Percentiles rank a stretch among this genome's conserved stretches.
Conservation (phyloP, 1,140 invertebrate species). For the Sarcophaga bullata region DNA sequence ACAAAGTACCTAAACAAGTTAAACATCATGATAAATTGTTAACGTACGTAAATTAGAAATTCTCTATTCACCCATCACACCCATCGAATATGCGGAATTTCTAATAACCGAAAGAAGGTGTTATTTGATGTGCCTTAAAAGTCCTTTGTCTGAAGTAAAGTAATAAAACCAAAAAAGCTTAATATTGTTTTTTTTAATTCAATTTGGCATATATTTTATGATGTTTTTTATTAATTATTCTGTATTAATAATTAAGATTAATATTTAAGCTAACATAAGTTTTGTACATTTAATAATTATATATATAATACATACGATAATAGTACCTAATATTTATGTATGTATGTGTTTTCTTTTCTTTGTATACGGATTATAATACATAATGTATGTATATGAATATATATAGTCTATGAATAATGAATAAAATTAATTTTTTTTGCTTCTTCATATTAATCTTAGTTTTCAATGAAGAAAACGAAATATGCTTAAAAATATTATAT, state of each 20-base stretch:
- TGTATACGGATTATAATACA: too few species aligned
- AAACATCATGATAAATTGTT: slow-evolving; percentile 42
- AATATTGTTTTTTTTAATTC: neutral
- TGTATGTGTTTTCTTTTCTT: too few species aligned
- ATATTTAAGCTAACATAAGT: slow-evolving; percentile 28
- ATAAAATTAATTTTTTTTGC: too few species aligned
- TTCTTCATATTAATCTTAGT: neutral
- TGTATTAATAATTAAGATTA: neutral
- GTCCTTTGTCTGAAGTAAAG: neutral
- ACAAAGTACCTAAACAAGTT: slow-evolving; percentile 60
- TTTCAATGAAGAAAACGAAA: neutral
- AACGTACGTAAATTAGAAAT: slow-evolving; percentile 60
- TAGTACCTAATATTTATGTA: too few species aligned
- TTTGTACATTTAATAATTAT: slow-evolving; percentile 47
- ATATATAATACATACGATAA: neutral
- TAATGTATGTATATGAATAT: too few species aligned
- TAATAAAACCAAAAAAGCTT: too few species aligned
- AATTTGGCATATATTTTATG: slow-evolving; percentile 24
- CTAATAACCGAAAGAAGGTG: slow-evolving; percentile 56
- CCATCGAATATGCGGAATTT: slow-evolving; percentile 60
- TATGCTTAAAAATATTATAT: neutral
- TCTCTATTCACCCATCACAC: slow-evolving; percentile 66
- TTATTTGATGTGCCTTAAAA: slow-evolving; percentile 48
- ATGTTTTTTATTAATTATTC: slow-evolving; percentile 9
- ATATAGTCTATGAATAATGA: too few species aligned